Base-by-base conservation (phyloP, 2,888 invertebrate species). In the Himalopsyche japonica region DNA sequence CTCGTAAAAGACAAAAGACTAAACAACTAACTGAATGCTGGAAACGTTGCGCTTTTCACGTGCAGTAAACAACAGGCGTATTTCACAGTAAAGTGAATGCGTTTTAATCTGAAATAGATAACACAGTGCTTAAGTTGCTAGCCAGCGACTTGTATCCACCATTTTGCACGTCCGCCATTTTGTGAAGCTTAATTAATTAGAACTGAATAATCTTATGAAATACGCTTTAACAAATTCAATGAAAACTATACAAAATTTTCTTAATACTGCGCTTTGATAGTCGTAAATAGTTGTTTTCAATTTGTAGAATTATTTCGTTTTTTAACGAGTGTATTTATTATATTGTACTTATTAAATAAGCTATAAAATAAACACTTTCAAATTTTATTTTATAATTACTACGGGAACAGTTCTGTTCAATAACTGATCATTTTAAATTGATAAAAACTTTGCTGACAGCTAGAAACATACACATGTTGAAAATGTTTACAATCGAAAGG, bases 1-100 rank as follows among this genome's bases (percentile, higher is more conserved):
- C 80, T 83, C 70, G 32, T 64, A 48, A 48, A 83, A 79, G 79
- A 83, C 83, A 83, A 80, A 49, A 82, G 83, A 80, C 48, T 37
- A 43, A 37, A 82, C 79, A 30, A 64, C 82, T 43, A 15, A 15
- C 43, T 43, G 43, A 43, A 43, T 43, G 43, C 3, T 79, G 76
- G 49, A 49, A 64, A 64, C 30, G 32, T 43, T 47, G 79, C 47
- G 37, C 37, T 43, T 43, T 43, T 79, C 47, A 43, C 20, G 48
- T 43, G 79, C 48, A 47, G 47, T 24, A 48, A 79, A 79, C 79
- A 79, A 79, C 79, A 48, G 27, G 18, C 48, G 48, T 79, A 47
- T 79, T 79, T 47, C 48, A 43, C 79, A 27, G 79, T n/a, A 30
- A 20, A 78, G 37, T 78, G 79, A 79, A 79, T 79, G 79, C 79